A percentile compares a stretch with the other conserved stretches of the same genome.
Evolutionary conservation across 37 sponge, comb jelly and placozoan genomes (phyloP).

Genomic region (Cladorhizidae sp.): DNA sequence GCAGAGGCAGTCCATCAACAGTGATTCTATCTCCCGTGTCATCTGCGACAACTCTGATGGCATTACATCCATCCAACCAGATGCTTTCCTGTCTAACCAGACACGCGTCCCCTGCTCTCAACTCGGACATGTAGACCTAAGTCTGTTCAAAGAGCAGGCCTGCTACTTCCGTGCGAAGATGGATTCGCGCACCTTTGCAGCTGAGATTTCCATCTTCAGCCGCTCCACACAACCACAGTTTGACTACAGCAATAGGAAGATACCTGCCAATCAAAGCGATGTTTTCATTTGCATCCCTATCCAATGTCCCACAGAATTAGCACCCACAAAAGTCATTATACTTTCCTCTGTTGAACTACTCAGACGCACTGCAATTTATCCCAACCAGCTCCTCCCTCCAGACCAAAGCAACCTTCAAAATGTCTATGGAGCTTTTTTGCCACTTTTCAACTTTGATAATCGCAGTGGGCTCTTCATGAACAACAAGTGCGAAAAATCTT

Average conservation of each 20-base stretch:
- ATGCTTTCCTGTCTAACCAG: conserved; percentile 61
- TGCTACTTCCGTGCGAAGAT: conserved; percentile 25
- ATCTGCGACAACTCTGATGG: conserved; percentile 86
- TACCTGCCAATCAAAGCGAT: conserved; percentile 10
- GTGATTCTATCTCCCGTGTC: conserved; percentile 62
- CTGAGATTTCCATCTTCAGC: neutral
- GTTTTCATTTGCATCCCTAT: too few relatives aligned
- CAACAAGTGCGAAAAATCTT: too few relatives aligned
- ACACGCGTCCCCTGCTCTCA: conserved; percentile 14
- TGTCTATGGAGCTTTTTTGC: too few relatives aligned
- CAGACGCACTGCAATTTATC: too few relatives aligned
- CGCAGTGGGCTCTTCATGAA: too few relatives aligned
- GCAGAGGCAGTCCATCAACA: conserved; percentile 62
- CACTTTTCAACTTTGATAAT: too few relatives aligned
- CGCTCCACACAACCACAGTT: conserved; percentile 8
- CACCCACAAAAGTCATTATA: too few relatives aligned
- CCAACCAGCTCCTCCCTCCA: too few relatives aligned
- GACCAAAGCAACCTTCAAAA: too few relatives aligned
- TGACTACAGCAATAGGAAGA: neutral
- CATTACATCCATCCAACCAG: conserved; percentile 55
- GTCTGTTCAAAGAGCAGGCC: conserved; percentile 5
- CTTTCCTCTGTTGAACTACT: too few relatives aligned
- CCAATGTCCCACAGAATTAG: too few relatives aligned
- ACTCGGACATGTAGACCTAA: conserved; percentile 23
- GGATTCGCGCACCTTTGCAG: neutral